Evolutionary conservation across 35 echinoderm and acorn worm genomes (phyloP).

Genomic region (Patiria miniata): DNA sequence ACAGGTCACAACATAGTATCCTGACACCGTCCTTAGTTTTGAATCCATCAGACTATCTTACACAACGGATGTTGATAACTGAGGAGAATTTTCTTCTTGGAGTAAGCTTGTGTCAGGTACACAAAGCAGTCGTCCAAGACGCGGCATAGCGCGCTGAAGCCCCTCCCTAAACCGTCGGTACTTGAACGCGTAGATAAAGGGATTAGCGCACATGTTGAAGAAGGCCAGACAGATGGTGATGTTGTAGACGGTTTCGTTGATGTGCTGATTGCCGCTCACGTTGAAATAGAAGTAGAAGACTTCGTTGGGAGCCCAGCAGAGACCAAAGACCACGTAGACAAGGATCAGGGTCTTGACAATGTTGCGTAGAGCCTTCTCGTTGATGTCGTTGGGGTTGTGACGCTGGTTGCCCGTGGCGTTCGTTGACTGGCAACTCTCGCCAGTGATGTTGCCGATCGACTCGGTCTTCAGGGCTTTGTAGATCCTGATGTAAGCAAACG

Average conservation of each 20-base stretch:
- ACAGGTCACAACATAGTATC: too few relatives aligned
- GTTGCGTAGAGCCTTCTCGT: conserved; percentile 42
- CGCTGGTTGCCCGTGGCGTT: not conserved
- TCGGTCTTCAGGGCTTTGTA: not conserved
- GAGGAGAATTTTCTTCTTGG: too few relatives aligned
- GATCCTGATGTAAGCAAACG: conserved; percentile 43
- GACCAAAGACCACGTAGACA: conserved; percentile 49
- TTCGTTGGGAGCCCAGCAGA: conserved; percentile 73
- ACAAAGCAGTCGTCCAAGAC: not conserved
- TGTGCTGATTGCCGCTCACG: not conserved
- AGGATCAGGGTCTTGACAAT: conserved; percentile 65
- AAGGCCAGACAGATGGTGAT: conserved; percentile 52
- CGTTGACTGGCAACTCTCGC: not conserved
- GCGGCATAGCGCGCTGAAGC: not conserved
- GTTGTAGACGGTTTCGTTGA: conserved; percentile 33
- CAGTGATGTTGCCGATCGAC: not conserved
- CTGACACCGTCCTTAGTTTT: too few relatives aligned
- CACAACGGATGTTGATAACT: too few relatives aligned
- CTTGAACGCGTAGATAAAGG: conserved; percentile 76
- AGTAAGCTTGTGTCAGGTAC: too few relatives aligned
- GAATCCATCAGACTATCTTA: too few relatives aligned
- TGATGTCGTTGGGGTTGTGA: not conserved
- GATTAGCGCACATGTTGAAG: conserved; percentile 83
- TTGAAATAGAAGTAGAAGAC: conserved; percentile 25
- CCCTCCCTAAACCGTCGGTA: conserved; percentile 68